phyloP scores from a whole-genome alignment of 1,140 invertebrate species.

The Drosophila sp. region DNA sequence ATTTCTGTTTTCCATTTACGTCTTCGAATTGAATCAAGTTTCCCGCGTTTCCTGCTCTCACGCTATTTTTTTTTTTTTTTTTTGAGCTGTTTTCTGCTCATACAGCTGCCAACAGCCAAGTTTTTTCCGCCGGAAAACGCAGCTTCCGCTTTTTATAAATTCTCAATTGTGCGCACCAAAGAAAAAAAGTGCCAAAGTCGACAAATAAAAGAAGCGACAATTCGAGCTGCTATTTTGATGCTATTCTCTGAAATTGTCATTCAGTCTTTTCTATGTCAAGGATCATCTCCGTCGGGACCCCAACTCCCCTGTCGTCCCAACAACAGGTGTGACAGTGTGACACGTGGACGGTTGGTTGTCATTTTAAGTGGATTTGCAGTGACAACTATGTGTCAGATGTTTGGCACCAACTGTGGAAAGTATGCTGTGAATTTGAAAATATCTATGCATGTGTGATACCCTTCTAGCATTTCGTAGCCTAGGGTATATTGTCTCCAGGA shows the following conservation, averaged over 20 bases:
- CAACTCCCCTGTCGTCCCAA: background rate
- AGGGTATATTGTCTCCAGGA: background rate
- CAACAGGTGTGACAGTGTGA: constrained; percentile 59
- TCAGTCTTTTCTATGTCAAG: constrained; percentile 36
- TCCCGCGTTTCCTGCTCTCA: constrained; percentile 60
- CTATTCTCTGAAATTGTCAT: constrained; percentile 22
- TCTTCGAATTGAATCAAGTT: constrained; percentile 79
- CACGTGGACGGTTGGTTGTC: constrained; percentile 69
- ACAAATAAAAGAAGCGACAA: constrained; percentile 55
- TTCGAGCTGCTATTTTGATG: constrained; percentile 60
- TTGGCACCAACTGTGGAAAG: constrained; percentile 26
- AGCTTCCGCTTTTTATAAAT: constrained; percentile 73
- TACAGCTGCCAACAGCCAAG: constrained; percentile 60
- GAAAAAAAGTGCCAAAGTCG: constrained; percentile 21
- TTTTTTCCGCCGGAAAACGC: constrained; percentile 79
- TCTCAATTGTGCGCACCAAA: constrained; percentile 63
- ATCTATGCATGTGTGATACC: background rate
- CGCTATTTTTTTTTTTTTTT: constrained; percentile 28
- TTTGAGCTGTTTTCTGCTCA: constrained; percentile 15
- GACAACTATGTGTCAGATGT: constrained; percentile 60
- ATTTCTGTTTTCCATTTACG: constrained; percentile 74
- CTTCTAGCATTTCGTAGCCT: background rate
- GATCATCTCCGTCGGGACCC: constrained; percentile 19
- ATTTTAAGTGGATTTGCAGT: constrained; percentile 73
- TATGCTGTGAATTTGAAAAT: constrained; percentile 37